phyloP scores from a whole-genome alignment of 2,888 invertebrate species.

The Machimus rusticus region DNA sequence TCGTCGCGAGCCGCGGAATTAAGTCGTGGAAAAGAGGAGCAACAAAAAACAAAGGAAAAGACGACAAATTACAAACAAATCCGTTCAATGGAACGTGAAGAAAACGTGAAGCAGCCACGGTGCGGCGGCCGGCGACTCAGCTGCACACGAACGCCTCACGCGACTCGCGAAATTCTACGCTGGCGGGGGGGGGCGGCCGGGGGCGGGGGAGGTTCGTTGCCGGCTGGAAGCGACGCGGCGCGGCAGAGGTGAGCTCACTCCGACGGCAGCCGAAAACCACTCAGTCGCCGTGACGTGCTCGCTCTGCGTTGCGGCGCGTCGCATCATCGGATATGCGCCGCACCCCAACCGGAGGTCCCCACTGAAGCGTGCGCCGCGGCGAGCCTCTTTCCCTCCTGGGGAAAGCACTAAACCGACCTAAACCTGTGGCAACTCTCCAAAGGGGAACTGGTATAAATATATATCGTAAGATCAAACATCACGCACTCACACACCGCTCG shows the following conservation, averaged over 20 bases:
- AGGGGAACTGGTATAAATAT: background rate
- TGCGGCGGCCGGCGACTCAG: background rate
- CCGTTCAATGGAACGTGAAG: slow-evolving; percentile 34
- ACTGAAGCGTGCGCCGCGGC: too few species aligned
- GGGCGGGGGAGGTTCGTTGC: background rate
- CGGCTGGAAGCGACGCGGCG: background rate
- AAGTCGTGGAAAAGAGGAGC: background rate
- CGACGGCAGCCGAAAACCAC: background rate
- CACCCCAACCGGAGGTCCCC: too few species aligned
- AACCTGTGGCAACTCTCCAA: background rate
- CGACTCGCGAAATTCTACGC: background rate
- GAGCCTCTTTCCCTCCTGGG: background rate
- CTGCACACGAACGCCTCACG: background rate
- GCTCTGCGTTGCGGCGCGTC: background rate
- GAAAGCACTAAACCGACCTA: background rate
- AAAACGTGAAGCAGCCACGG: background rate
- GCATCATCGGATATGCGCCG: background rate
- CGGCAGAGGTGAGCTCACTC: background rate
- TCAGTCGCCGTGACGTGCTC: background rate
- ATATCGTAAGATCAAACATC: background rate
- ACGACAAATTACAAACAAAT: slow-evolving; percentile 34
- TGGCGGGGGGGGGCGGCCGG: background rate
- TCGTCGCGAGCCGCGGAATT: background rate
- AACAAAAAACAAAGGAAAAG: background rate
- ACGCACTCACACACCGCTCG: background rate